phyloP scores from a whole-genome alignment of 1,140 invertebrate genomes.

The Hestina assimilis region DNA sequence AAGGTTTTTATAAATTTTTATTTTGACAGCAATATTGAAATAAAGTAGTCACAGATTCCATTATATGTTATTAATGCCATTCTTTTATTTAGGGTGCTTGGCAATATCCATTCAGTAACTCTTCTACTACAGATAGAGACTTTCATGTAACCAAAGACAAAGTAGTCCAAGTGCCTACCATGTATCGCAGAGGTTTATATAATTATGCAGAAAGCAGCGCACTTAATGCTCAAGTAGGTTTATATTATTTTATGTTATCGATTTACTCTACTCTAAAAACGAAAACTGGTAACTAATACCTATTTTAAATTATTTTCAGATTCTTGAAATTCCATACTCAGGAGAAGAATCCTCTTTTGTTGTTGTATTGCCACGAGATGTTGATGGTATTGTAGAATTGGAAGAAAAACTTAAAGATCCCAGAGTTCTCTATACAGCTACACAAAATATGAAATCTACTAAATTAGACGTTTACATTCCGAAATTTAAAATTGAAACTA shows the following conservation, averaged over 20 bases:
- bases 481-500: conserved; percentile 68
- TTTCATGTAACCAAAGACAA: conserved; percentile 54
- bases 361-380: conserved; percentile 50
- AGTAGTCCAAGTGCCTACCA: conserved; percentile 44
- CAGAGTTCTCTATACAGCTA: conserved; percentile 34
- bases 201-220: conserved; percentile 45
- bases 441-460: conserved; percentile 22
- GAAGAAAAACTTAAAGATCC: conserved; percentile 47
- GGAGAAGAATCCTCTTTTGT: conserved; percentile 50
- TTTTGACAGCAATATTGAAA: too few species aligned
- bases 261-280: too few species aligned
- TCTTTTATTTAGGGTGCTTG: conserved; percentile 50
- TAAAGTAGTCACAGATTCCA: too few species aligned
- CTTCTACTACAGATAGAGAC: conserved; percentile 37
- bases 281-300: neutral
- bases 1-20: conserved; percentile 46
- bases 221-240: conserved; percentile 53
- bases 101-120: conserved; percentile 41
- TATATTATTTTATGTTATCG: too few species aligned
- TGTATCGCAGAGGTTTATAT: conserved; percentile 43
- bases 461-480: conserved; percentile 52
- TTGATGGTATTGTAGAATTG: conserved; percentile 48
- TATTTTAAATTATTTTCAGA: too few species aligned
- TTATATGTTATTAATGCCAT: neutral
- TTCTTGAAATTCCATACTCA: conserved; percentile 57